Conservation (phyloP, 2,888 invertebrate species). For the Phaonia tiefii region DNA sequence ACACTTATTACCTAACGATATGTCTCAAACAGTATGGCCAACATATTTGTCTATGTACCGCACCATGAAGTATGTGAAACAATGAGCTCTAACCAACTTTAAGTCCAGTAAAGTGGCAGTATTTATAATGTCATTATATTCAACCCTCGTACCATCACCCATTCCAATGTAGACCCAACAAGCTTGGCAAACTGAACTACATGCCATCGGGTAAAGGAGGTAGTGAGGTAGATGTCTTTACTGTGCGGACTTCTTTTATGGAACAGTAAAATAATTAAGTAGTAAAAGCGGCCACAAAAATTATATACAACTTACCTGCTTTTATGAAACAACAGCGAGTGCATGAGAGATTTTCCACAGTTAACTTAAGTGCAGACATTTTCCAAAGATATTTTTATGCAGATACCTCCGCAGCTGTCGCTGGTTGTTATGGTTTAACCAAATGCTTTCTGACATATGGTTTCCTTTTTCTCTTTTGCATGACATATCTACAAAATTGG, state of each 20-base stretch:
- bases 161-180: neutral
- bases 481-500: too few species aligned
- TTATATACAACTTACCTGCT: constrained; percentile 31
- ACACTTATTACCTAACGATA: too few species aligned
- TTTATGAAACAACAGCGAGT: neutral
- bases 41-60: neutral
- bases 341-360: too few species aligned
- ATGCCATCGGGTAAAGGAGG: neutral
- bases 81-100: constrained; percentile 27
- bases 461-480: too few species aligned
- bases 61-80: constrained; percentile 1
- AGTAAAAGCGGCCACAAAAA: constrained; percentile 29
- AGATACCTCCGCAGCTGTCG: too few species aligned
- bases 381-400: too few species aligned
- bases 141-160: neutral
- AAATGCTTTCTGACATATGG: too few species aligned
- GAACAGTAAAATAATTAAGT: constrained; percentile 46
- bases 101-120: constrained; percentile 35
- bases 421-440: too few species aligned
- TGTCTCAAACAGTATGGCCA: neutral
- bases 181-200: neutral
- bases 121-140: constrained; percentile 49
- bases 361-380: too few species aligned
- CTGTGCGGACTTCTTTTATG: constrained; percentile 12
- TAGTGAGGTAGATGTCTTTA: neutral